phyloP scores from a whole-genome alignment of 2,888 invertebrate species.

The Netelia melanura region DNA sequence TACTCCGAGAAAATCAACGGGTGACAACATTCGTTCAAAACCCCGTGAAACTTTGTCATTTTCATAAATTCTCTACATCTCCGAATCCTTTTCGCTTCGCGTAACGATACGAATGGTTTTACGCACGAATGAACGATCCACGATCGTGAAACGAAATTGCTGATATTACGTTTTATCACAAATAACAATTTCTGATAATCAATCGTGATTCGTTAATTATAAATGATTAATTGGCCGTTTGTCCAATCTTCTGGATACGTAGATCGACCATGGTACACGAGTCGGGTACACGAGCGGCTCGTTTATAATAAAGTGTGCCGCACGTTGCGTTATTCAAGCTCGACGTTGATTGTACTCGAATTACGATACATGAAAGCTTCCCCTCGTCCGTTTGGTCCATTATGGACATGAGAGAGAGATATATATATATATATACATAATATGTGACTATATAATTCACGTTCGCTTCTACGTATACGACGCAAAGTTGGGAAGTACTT shows the following conservation, averaged over 20 bases:
- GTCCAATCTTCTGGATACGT: too few species aligned
- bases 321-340: slow-evolving; percentile 21
- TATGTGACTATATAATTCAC: neutral
- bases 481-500: too few species aligned
- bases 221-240: neutral
- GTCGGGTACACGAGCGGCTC: slow-evolving; percentile 3
- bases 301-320: neutral
- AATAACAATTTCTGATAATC: too few species aligned
- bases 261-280: slow-evolving; percentile 5
- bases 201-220: too few species aligned
- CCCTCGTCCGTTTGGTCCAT: slow-evolving; percentile 1
- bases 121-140: neutral
- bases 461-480: neutral
- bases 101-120: neutral
- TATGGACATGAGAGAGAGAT: neutral
- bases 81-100: too few species aligned
- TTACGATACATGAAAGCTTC: slow-evolving; percentile 48
- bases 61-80: neutral
- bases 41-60: neutral
- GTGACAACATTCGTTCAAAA: slow-evolving; percentile 7
- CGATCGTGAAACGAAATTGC: too few species aligned
- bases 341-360: slow-evolving; percentile 37
- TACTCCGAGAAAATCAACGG: slow-evolving; percentile 31
- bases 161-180: too few species aligned
- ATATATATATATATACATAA: slow-evolving; percentile 15